Evolutionary conservation across 2,113 vertebrate species (phyloP).

Genomic region (Grammomys dolichurus): DNA sequence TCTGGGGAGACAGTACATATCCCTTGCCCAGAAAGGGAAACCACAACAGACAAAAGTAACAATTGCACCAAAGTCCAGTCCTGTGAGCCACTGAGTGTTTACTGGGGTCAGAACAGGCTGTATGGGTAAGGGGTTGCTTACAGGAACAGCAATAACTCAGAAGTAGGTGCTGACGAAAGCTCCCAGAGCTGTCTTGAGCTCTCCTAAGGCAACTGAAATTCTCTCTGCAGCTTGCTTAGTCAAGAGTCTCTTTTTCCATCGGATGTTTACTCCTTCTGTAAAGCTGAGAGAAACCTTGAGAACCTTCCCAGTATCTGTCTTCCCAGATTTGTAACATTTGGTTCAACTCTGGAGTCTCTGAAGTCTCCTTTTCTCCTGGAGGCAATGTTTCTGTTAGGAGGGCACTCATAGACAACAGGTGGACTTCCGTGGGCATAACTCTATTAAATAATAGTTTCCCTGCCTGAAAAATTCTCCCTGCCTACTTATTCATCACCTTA

Average conservation of each 20-base stretch:
- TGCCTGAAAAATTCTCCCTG: not conserved
- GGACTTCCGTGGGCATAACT: not conserved
- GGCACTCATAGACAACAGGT: not conserved
- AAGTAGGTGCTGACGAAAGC: not conserved
- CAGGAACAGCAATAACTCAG: not conserved
- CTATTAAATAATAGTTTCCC: not conserved
- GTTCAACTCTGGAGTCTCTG: not conserved
- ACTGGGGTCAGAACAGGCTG: not conserved
- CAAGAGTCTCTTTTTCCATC: not conserved
- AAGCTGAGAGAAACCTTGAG: not conserved
- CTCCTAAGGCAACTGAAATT: too few species aligned
- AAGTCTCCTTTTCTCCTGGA: not conserved
- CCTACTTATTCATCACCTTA: accelerated
- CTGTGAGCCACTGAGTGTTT: not conserved
- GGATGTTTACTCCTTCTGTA: not conserved
- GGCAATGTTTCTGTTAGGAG: not conserved
- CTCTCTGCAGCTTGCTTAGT: not conserved
- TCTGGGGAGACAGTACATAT: not conserved
- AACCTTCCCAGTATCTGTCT: too few species aligned
- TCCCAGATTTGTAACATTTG: not conserved
- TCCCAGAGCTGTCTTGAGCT: not conserved
- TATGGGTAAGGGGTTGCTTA: not conserved
- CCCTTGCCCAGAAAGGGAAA: not conserved
- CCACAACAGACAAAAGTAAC: not conserved
- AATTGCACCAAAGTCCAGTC: not conserved